Evolutionary conservation across 37 sponge, comb jelly and placozoan genomes (phyloP).

Genomic region (Halichondria panicea): DNA sequence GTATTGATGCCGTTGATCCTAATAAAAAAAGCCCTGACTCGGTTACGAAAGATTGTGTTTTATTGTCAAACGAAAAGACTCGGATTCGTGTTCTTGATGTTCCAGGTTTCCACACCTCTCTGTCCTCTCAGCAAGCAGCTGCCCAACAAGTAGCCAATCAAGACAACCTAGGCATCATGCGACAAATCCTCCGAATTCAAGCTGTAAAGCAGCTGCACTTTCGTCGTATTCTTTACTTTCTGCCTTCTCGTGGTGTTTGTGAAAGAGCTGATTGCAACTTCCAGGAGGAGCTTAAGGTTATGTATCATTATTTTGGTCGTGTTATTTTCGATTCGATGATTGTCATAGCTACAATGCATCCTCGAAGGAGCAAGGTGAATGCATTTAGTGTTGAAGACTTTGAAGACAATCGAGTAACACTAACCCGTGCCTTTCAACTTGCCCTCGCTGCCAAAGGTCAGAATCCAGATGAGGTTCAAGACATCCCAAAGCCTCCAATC

Average conservation of each 20-base stretch:
- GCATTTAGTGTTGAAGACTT: background rate
- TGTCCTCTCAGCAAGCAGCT: background rate
- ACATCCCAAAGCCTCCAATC: slow-evolving; percentile 4
- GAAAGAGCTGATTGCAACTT: slow-evolving; percentile 7
- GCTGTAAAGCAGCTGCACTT: background rate
- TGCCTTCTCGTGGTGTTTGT: background rate
- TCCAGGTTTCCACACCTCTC: slow-evolving; percentile 10
- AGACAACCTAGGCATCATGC: slow-evolving; percentile 9
- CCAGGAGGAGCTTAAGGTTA: background rate
- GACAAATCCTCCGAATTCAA: slow-evolving; percentile 20
- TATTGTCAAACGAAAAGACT: background rate
- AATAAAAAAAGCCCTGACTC: background rate
- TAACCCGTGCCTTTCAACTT: background rate
- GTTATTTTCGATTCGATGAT: slow-evolving; percentile 35
- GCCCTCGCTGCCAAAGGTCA: background rate
- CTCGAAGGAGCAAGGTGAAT: background rate
- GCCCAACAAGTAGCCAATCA: background rate
- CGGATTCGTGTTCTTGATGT: slow-evolving; percentile 21
- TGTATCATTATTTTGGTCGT: slow-evolving; percentile 12
- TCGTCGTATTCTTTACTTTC: slow-evolving; percentile 11
- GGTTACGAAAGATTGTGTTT: background rate
- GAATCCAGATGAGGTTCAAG: background rate
- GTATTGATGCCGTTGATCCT: background rate
- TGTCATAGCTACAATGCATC: slow-evolving; percentile 3
- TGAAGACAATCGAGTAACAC: background rate